These are phyloP conservation scores for Homalodisca vitripennis DNA, from an alignment of 1,140 invertebrate genomes.

Conservation along the genomic window DNA sequence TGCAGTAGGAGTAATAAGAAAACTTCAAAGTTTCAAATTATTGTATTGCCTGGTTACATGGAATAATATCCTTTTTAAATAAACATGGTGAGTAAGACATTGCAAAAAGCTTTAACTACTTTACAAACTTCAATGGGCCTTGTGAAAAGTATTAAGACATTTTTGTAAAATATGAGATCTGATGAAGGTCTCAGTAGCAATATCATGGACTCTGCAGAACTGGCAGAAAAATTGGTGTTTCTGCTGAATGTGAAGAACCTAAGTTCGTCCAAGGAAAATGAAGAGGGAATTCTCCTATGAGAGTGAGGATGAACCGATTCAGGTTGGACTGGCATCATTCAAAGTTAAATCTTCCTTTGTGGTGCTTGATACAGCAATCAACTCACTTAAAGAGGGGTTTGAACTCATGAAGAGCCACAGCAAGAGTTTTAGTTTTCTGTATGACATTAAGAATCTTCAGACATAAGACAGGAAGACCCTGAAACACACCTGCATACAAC, in stretches of 20 bases:
- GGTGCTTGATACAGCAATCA: too few species aligned
- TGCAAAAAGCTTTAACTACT: neutral
- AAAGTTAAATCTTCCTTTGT: too few species aligned
- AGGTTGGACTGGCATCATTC: too few species aligned
- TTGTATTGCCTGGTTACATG: neutral
- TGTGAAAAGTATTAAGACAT: neutral
- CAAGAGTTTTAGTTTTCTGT: too few species aligned
- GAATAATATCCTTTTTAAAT: neutral
- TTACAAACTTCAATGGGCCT: neutral
- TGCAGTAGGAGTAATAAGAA: too few species aligned
- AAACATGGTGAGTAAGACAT: too few species aligned
- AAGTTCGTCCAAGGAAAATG: neutral
- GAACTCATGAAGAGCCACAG: too few species aligned
- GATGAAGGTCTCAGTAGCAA: neutral
- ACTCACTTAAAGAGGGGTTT: too few species aligned
- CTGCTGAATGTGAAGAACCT: neutral
- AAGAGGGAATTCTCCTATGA: neutral
- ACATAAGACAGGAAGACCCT: neutral
- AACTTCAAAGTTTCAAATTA: neutral
- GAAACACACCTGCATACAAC: neutral
- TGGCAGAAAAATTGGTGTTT: too few species aligned
- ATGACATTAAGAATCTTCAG: too few species aligned
- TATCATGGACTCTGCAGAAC: neutral
- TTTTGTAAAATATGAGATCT: neutral
- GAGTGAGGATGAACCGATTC: too few species aligned